Evolutionary conservation across 1,140 invertebrate genomes (phyloP).

Genomic region (Brachionus sp.): DNA sequence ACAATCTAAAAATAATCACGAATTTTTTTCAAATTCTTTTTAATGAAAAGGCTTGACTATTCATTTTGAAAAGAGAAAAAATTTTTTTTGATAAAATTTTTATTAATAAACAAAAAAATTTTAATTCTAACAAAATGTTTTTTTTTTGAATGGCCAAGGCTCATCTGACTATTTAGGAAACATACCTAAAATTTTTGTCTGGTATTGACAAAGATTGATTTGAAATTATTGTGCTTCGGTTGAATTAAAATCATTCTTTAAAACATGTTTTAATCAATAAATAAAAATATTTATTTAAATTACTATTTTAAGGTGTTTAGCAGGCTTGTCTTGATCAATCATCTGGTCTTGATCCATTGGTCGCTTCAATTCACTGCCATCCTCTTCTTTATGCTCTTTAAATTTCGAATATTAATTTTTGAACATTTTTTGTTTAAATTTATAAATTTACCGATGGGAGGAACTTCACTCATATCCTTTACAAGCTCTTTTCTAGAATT

Average conservation of each 20-base stretch:
- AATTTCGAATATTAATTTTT: background rate
- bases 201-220: background rate
- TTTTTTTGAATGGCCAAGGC: background rate
- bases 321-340: background rate
- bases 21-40: background rate
- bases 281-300: background rate
- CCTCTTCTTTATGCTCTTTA: background rate
- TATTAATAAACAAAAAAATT: conserved; percentile 5
- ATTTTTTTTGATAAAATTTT: conserved; percentile 3
- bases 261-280: background rate
- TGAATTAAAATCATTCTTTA: background rate
- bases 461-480: background rate
- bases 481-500: background rate
- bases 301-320: background rate
- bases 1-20: background rate
- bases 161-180: background rate
- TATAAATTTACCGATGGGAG: background rate
- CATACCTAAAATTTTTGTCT: background rate
- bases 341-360: background rate
- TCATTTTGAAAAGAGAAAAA: background rate
- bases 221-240: background rate
- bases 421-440: background rate
- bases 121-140: background rate
- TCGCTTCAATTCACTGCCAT: background rate
- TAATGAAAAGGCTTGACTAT: background rate